Evolutionary conservation across 2,888 invertebrate species (phyloP).

Genomic region (Microctonus aethiopoides): DNA sequence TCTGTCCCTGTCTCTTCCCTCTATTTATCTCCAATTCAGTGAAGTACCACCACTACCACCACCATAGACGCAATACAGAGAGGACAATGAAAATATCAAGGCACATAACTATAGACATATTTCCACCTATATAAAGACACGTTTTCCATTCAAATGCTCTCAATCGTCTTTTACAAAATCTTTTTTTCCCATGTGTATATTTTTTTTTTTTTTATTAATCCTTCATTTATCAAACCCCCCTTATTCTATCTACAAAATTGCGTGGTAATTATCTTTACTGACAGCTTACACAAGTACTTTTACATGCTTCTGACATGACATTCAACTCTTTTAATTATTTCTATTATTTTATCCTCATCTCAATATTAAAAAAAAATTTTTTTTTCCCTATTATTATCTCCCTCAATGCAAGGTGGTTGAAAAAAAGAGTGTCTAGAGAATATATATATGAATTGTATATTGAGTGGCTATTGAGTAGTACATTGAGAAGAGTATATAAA

Average conservation of each 20-base stretch:
- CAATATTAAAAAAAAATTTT: too few relatives aligned
- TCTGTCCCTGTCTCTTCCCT: neutral
- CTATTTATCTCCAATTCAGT: neutral
- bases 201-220: neutral
- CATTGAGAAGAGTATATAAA: too few relatives aligned
- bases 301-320: too few relatives aligned
- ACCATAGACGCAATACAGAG: neutral
- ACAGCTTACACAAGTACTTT: neutral
- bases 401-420: neutral
- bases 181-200: neutral
- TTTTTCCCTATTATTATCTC: neutral
- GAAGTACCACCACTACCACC: neutral
- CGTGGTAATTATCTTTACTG: neutral
- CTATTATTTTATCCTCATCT: too few relatives aligned
- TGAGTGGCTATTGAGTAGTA: neutral
- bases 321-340: too few relatives aligned
- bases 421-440: neutral
- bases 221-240: neutral
- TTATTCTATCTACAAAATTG: neutral
- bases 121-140: neutral
- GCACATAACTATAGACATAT: neutral
- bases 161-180: neutral
- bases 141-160: neutral
- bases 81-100: conserved; percentile 19
- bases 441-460: neutral